Evolutionary conservation across 2,888 invertebrate species (phyloP).

Genomic region (Peribatodes rhomboidaria): DNA sequence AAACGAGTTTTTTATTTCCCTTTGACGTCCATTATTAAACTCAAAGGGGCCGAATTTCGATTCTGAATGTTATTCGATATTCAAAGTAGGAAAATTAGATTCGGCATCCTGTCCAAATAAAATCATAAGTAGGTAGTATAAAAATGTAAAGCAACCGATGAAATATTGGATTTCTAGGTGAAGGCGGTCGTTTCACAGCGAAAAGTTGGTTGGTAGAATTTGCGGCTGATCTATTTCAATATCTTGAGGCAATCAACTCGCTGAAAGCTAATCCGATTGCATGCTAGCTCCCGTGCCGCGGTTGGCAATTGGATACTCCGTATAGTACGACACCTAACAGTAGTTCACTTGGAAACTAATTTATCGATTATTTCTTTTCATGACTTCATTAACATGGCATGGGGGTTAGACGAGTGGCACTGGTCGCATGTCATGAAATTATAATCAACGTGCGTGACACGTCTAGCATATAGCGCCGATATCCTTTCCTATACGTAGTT

Average conservation of each 20-base stretch:
- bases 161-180: constrained; percentile 19
- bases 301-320: constrained; percentile 6
- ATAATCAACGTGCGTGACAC: not conserved
- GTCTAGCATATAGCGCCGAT: not conserved
- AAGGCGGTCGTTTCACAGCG: constrained; percentile 2
- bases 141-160: constrained; percentile 35
- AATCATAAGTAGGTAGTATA: constrained; percentile 30
- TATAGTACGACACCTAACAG: constrained; percentile 1
- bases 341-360: constrained; percentile 8
- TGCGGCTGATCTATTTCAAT: constrained; percentile 32
- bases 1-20: constrained; percentile 35
- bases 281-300: constrained; percentile 3
- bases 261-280: constrained; percentile 17
- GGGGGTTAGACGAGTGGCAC: not conserved
- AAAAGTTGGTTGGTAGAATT: constrained; percentile 19
- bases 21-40: constrained; percentile 34
- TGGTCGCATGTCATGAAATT: not conserved
- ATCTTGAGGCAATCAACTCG: constrained; percentile 36
- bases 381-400: constrained; percentile 13
- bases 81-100: constrained; percentile 27
- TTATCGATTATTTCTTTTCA: constrained; percentile 7
- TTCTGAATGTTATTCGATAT: constrained; percentile 26
- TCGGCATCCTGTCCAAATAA: constrained; percentile 24
- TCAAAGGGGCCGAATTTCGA: constrained; percentile 19
- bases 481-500: not conserved